A percentile compares a stretch with the other conserved stretches of the same genome.
These are phyloP conservation scores for Hippopotamyrus pictus DNA, from an alignment of 2,797 vertebrate genomes.

Conservation along the genomic window DNA sequence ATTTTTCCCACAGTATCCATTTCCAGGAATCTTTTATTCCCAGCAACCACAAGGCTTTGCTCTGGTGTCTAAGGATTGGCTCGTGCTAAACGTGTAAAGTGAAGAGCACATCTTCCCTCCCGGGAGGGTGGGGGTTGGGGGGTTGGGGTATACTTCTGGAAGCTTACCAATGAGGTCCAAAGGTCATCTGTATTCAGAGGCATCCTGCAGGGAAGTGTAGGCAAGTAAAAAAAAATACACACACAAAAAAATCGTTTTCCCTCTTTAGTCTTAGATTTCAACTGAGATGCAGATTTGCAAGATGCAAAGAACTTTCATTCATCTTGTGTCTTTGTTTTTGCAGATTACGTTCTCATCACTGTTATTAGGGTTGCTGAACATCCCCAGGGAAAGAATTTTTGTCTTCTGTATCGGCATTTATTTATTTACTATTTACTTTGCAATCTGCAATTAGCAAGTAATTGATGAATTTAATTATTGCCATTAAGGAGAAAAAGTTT, in stretches of 20 bases:
- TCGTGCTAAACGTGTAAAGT: conserved; percentile 35
- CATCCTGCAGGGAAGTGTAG: not conserved
- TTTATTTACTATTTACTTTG: not conserved
- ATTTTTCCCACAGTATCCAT: conserved; percentile 34
- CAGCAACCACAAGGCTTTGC: conserved; percentile 24
- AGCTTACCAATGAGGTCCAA: conserved; percentile 5
- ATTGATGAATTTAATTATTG: not conserved
- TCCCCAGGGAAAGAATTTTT: conserved; percentile 1
- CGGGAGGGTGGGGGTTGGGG: not conserved
- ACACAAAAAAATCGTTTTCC: not conserved
- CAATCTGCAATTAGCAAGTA: not conserved
- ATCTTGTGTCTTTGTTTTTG: not conserved
- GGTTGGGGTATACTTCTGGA: conserved; percentile 4
- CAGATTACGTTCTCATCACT: not conserved
- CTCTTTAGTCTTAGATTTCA: not conserved
- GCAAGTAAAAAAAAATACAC: not conserved
- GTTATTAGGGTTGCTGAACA: not conserved
- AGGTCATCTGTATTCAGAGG: conserved; percentile 23
- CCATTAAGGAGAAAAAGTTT: not conserved
- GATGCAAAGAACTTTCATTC: not conserved
- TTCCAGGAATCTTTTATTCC: conserved; percentile 33
- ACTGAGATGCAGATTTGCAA: not conserved
- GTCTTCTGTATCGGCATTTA: not conserved
- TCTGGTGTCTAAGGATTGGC: conserved; percentile 36
- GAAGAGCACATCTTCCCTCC: not conserved